phyloP scores from a whole-genome alignment of 2,888 invertebrate genomes.

The Arge pagana region DNA sequence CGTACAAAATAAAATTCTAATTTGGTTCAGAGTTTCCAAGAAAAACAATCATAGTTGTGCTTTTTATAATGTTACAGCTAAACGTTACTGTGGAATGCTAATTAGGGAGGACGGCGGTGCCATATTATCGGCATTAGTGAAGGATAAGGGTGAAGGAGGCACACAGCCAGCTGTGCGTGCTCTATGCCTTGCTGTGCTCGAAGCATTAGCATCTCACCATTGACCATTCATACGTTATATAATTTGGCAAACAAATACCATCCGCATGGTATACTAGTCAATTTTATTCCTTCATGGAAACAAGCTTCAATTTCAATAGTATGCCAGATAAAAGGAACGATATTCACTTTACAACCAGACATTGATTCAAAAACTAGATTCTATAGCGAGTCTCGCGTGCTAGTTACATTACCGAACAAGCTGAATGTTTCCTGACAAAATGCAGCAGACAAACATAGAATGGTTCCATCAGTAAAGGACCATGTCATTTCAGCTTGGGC shows the following conservation, averaged over 20 bases:
- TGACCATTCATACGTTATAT: slow-evolving; percentile 35
- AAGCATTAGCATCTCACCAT: slow-evolving; percentile 50
- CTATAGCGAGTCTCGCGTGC: too few species aligned
- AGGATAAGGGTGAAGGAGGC: slow-evolving; percentile 47
- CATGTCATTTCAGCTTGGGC: too few species aligned
- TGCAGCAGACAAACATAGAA: too few species aligned
- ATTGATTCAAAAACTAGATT: slow-evolving; percentile 25
- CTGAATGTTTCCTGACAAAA: too few species aligned
- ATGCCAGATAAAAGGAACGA: slow-evolving; percentile 7
- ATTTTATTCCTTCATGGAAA: slow-evolving; percentile 33
- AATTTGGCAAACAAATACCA: slow-evolving; percentile 13
- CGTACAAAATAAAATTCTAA: slow-evolving; percentile 9
- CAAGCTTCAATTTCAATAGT: slow-evolving; percentile 13
- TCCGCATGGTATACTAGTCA: slow-evolving; percentile 46
- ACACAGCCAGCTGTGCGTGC: slow-evolving; percentile 51
- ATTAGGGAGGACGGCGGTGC: slow-evolving; percentile 65
- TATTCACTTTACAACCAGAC: slow-evolving; percentile 19
- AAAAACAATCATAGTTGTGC: too few species aligned
- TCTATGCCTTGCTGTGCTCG: slow-evolving; percentile 53
- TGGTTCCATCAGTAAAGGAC: too few species aligned
- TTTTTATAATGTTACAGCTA: slow-evolving; percentile 66
- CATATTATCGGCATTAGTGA: slow-evolving; percentile 56
- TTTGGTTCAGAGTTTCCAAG: slow-evolving; percentile 16
- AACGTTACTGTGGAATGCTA: slow-evolving; percentile 70
- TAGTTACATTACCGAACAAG: too few species aligned